Base-by-base conservation (phyloP, 2,888 invertebrate genomes). In the Gymnosoma rotundatum region DNA sequence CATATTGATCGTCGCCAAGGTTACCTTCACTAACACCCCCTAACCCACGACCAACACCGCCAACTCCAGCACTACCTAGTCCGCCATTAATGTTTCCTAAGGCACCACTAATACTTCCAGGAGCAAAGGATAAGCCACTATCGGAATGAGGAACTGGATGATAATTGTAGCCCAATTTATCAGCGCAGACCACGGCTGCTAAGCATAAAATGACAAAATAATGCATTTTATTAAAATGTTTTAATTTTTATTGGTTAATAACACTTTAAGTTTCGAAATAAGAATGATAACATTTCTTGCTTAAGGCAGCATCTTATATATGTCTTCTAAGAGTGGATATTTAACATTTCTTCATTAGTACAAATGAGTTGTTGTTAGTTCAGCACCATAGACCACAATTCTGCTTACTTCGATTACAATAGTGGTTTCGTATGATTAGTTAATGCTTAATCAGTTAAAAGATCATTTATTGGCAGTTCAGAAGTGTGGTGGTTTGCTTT, bases 81-180 rank as follows among this genome's bases (percentile, higher is more conserved):
- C 83, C 75, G 20, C 83, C 83, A 21, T 32, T 9, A 85, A 78
- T 3, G 74, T 75, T 52, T 48, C n/a, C 16, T n/a, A 78, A 16
- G 12, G 82, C 74, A 18, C 81, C 78, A 12, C 78, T 58, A 20
- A 78, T 70, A n/a, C 73, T 48, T 10, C 36, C 45, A 16, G 45
- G 45, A 48, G 45, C n/a, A 48, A 48, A 48, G 2, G 45, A 48
- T n/a, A 48, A 48, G 9, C 45, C 45, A n/a, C 45, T 66, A 36
- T 52, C 54, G 8, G 69, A 69, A 67, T 83, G 78, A 14, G 50
- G 61, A 42, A 90, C 89, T 12, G 88, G 89, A 73, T 87, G 88
- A 60, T 90, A 89, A 84, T 89, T 89, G 86, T 90, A 89, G 79
- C 89, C 90, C 63, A 89, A 86, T 50, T 89, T 89, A 61, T 89